phyloP scores from a whole-genome alignment of 2,113 vertebrate species.

The Paradisaea rubra region DNA sequence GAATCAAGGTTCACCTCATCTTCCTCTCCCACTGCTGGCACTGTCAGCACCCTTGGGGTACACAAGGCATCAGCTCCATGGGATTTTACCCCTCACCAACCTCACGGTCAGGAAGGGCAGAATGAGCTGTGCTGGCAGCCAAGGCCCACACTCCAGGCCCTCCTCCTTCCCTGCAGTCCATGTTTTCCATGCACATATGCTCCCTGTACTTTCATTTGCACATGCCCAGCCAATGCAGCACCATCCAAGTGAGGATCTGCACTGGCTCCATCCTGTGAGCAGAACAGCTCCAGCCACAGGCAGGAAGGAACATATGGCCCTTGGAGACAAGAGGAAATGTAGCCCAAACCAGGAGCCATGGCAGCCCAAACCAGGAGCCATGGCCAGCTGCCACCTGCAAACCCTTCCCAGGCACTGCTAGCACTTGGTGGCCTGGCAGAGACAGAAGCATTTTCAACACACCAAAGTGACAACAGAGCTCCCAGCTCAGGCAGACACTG shows the following conservation, averaged over 20 bases:
- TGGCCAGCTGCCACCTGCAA: neutral
- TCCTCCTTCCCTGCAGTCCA: neutral
- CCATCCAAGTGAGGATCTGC: neutral
- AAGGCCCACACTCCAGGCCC: neutral
- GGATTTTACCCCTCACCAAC: neutral
- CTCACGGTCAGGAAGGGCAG: rapidly evolving
- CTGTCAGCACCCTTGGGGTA: neutral
- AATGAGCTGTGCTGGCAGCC: neutral
- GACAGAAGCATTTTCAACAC: neutral
- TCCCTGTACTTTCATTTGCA: neutral
- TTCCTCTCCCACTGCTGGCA: neutral
- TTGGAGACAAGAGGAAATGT: neutral
- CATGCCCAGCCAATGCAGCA: neutral
- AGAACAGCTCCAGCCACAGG: neutral
- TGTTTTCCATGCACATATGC: neutral
- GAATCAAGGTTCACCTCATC: neutral
- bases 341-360: neutral
- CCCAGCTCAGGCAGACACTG: neutral
- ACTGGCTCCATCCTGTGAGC: neutral
- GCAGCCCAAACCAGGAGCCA: neutral
- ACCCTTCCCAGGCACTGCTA: neutral
- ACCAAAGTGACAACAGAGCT: neutral
- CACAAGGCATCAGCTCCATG: neutral
- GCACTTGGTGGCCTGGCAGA: neutral
- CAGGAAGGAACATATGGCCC: neutral